Evolutionary conservation across 2,113 vertebrate genomes (phyloP).

Genomic region (Alces alces): DNA sequence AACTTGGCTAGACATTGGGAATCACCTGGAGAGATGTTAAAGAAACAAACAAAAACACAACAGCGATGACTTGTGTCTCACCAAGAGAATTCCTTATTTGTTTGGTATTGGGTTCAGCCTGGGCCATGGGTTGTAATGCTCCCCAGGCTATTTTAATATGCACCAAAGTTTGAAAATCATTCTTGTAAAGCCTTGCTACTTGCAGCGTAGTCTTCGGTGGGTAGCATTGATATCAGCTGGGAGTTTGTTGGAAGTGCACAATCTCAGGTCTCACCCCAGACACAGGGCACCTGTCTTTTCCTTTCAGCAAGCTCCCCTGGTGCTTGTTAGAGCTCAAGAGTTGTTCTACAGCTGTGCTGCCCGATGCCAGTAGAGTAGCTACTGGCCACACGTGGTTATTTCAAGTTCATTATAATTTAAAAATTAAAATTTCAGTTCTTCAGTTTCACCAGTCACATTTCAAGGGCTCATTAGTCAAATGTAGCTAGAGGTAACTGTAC

Average conservation of each 20-base stretch:
- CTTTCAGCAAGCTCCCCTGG: background rate
- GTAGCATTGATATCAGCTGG: background rate
- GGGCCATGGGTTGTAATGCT: background rate
- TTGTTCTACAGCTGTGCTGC: background rate
- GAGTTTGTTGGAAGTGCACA: conserved; percentile 3
- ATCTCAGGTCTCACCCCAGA: background rate
- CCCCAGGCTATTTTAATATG: background rate
- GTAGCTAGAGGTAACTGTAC: background rate
- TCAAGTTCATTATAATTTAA: background rate
- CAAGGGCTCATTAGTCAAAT: background rate
- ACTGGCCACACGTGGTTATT: background rate
- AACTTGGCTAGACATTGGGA: background rate
- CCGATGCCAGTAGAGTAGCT: background rate
- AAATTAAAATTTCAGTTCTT: background rate
- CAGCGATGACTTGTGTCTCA: background rate
- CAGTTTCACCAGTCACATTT: background rate
- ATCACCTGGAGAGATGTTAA: background rate
- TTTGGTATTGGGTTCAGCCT: background rate
- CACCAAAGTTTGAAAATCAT: background rate
- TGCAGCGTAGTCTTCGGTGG: background rate
- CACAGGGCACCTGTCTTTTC: background rate
- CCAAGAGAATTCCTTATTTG: background rate
- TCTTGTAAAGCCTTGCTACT: background rate
- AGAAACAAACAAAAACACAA: background rate
- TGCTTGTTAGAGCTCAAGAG: background rate